Percentiles rank a stretch among this genome's conserved stretches.
phyloP scores from a whole-genome alignment of 2,888 invertebrate species.

The Cephus pygmeus region DNA sequence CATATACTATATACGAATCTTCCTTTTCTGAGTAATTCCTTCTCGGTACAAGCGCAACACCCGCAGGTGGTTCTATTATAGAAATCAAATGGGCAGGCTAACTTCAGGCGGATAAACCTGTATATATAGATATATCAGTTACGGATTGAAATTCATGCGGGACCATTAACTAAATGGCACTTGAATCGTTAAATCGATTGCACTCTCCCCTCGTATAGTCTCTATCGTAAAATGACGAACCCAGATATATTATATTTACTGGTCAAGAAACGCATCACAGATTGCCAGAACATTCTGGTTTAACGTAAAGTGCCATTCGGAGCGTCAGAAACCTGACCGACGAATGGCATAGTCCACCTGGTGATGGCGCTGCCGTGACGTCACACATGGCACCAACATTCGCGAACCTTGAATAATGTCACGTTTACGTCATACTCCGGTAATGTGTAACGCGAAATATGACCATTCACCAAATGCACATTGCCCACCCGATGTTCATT shows the following conservation, averaged over 20 bases:
- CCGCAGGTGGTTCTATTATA: neutral
- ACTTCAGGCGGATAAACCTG: neutral
- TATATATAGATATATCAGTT: too few species aligned
- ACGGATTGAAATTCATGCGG: neutral
- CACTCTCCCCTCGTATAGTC: neutral
- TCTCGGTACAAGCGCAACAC: neutral
- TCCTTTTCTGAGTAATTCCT: constrained; percentile 10
- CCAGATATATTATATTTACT: neutral
- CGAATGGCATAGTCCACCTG: neutral
- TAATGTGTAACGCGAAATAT: neutral
- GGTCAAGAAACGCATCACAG: neutral
- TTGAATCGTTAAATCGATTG: neutral
- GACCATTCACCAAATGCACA: neutral
- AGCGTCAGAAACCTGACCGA: neutral
- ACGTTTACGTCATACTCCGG: neutral
- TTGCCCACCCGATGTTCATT: neutral
- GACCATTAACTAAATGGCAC: neutral
- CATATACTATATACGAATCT: constrained; percentile 51
- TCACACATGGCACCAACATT: neutral
- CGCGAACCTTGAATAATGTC: neutral
- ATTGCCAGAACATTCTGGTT: neutral
- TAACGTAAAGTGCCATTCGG: neutral
- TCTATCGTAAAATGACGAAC: neutral
- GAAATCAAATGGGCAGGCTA: neutral
- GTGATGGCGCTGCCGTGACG: neutral